Base-by-base conservation (phyloP, 2,888 invertebrate genomes). In the Meiosimyza decipiens region DNA sequence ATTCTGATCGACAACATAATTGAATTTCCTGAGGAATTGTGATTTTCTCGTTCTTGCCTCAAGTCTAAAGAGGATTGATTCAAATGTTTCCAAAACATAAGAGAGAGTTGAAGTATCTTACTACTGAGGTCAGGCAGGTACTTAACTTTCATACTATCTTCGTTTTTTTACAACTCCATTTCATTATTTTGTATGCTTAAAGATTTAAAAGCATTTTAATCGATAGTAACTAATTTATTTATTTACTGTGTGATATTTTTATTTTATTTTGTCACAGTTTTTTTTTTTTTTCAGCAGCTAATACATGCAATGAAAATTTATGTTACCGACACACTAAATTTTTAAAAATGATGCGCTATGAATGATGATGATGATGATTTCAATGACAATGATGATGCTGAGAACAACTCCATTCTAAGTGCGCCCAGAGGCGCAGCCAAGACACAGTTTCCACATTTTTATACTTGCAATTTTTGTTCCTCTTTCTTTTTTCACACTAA, bases 371-470 rank as follows among this genome's bases (percentile, higher is more conserved):
- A 16, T 51, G 52, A 65, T 51, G 65, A 52, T 55, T 28, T 28
- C 28, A 28, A 28, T 28, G 28, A 28, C 28, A 33, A 67, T 55
- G 55, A 40, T 67, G 55, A 55, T 16, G 57, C 9, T 47, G 47
- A 67, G 47, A 67, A 49, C 57, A 55, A 49, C 55, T 33, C 49
- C 64, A 52, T 12, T 7, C 16, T 60, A 28, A 69, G 70, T 72
- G 64, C 50, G 62, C 68, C 76, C 64, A 70, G 71, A 68, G 76
- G 77, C 76, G 49, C 16, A 65, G 54, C 64, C 55, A 71, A 73
- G 75, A 74, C 75, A 77, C 73, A 76, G 75, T 76, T 76, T 73
- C 74, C 75, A 67, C 75, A 73, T 74, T 74, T 74, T 65, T 33
- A 28, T 60, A 15, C 69, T 40, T 33, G 40, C 40, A 47, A 47